Evolutionary conservation across 2,888 invertebrate species (phyloP).

Genomic region (Tillus elongatus): DNA sequence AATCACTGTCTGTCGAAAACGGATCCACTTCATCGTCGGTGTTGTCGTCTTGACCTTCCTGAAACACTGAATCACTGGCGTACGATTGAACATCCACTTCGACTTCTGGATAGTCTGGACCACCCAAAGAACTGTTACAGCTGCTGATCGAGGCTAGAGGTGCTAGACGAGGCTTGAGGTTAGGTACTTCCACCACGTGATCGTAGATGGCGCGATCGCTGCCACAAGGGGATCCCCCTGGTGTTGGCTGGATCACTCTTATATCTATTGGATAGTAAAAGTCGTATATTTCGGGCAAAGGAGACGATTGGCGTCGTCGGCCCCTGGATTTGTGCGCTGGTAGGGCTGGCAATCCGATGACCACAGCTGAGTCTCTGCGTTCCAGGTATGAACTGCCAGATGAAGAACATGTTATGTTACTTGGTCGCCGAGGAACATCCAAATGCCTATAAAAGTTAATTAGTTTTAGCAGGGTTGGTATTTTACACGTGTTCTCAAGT

Average conservation of each 20-base stretch:
- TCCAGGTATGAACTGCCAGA: slow-evolving; percentile 78
- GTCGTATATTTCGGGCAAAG: slow-evolving; percentile 37
- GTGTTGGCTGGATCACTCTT: slow-evolving; percentile 67
- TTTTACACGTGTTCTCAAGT: too few relatives aligned
- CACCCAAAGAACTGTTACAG: slow-evolving; percentile 58
- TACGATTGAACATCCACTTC: slow-evolving; percentile 63
- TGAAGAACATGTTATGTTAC: slow-evolving; percentile 77
- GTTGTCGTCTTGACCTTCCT: slow-evolving; percentile 56
- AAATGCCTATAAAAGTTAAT: slow-evolving; percentile 30
- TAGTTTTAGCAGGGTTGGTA: too few relatives aligned
- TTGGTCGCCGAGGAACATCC: slow-evolving; percentile 52
- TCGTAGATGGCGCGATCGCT: slow-evolving; percentile 54
- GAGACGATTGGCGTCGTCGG: slow-evolving; percentile 38
- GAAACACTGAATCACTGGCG: slow-evolving; percentile 72
- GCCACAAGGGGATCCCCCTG: slow-evolving; percentile 73
- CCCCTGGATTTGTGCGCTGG: slow-evolving; percentile 42
- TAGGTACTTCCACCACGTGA: slow-evolving; percentile 24
- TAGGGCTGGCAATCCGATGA: slow-evolving; percentile 59
- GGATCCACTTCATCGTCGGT: slow-evolving; percentile 80
- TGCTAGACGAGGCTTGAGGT: slow-evolving; percentile 48
- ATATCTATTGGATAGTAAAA: slow-evolving; percentile 41
- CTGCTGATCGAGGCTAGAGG: slow-evolving; percentile 75
- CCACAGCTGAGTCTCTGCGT: slow-evolving; percentile 69
- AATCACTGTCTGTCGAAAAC: slow-evolving; percentile 75
- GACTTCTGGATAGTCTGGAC: slow-evolving; percentile 27